These are phyloP conservation scores for Guaruba guarouba DNA, from an alignment of 2,113 vertebrate genomes.

Conservation along the genomic window DNA sequence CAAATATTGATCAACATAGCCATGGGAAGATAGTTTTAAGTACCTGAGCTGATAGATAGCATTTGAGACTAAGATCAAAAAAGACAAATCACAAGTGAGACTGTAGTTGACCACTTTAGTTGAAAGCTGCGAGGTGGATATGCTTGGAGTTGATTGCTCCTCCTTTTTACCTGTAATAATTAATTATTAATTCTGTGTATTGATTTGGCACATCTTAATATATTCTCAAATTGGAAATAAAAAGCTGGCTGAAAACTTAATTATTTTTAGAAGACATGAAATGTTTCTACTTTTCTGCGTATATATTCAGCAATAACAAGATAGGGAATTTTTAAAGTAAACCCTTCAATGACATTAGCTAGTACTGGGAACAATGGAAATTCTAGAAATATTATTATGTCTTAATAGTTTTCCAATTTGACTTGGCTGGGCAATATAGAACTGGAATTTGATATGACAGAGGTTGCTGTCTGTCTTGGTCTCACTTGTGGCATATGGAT, in stretches of 20 bases:
- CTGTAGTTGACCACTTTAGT: neutral
- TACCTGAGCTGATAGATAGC: slow-evolving; percentile 33
- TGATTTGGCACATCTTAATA: neutral
- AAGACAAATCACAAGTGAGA: neutral
- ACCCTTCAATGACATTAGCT: neutral
- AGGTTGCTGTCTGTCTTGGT: neutral
- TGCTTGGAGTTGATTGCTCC: neutral
- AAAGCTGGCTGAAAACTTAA: neutral
- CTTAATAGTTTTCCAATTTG: neutral
- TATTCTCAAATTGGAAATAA: neutral
- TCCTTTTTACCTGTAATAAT: neutral
- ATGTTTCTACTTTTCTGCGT: neutral
- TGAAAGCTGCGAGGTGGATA: neutral
- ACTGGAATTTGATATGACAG: neutral
- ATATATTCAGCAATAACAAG: neutral
- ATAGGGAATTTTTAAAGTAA: neutral
- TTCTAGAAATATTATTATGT: neutral
- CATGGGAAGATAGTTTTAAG: slow-evolving; percentile 12
- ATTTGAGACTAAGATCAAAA: slow-evolving; percentile 10
- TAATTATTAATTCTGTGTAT: neutral
- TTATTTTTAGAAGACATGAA: neutral
- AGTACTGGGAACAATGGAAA: neutral
- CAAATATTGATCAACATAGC: slow-evolving; percentile 59
- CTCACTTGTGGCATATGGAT: neutral
- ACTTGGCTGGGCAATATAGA: neutral